Evolutionary conservation across 2,113 vertebrate genomes (phyloP).

Genomic region (Saguinus imperator): DNA sequence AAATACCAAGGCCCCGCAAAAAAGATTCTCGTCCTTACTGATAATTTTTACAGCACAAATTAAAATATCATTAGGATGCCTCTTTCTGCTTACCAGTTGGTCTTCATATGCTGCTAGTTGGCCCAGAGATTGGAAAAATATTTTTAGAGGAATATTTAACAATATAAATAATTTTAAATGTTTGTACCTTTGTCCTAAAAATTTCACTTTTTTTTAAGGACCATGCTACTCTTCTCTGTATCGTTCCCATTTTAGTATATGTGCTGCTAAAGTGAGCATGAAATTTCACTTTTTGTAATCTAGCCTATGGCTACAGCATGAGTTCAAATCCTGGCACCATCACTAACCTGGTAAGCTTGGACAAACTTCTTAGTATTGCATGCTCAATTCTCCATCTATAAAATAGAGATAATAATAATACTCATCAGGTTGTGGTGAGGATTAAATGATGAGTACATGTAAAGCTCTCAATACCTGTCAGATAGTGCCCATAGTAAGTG

Average conservation of each 20-base stretch:
- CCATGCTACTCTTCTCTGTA: no score
- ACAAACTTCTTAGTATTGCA: neutral
- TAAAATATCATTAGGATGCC: neutral
- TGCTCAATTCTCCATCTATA: neutral
- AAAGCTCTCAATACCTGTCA: neutral
- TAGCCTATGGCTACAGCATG: neutral
- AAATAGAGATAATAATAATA: neutral
- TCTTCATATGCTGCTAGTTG: neutral
- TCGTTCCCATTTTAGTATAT: no score
- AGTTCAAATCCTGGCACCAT: neutral
- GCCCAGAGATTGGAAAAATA: neutral
- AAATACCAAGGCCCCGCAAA: neutral
- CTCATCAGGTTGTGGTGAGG: neutral
- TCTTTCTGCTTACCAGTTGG: neutral
- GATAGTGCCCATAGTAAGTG: neutral
- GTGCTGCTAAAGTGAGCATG: no score
- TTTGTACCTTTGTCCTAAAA: neutral
- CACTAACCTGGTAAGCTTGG: neutral
- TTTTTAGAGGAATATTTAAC: neutral
- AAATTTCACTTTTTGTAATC: neutral
- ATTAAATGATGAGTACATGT: neutral
- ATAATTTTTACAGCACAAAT: neutral
- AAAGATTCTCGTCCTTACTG: neutral
- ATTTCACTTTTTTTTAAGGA: no score
- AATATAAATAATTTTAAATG: neutral